Percentiles rank a stretch among this genome's conserved stretches.
Evolutionary conservation across 2,113 vertebrate species (phyloP).

Genomic region (Dunckerocampus dactyliophorus): DNA sequence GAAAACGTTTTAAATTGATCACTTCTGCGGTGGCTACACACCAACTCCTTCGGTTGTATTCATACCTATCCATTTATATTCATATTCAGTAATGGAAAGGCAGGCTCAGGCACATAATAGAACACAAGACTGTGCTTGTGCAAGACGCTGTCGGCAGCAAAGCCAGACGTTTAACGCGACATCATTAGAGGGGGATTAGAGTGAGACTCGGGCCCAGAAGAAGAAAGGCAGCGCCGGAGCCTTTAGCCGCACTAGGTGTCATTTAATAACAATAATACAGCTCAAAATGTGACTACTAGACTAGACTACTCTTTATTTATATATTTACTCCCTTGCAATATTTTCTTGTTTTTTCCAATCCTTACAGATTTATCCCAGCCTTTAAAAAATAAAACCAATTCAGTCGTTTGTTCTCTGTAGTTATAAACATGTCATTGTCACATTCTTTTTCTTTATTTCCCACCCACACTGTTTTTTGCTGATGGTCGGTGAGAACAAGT

Average conservation of each 20-base stretch:
- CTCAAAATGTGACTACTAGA: conserved; percentile 48
- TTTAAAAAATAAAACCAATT: conserved; percentile 41
- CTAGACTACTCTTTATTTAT: conserved; percentile 47
- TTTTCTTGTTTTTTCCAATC: conserved; percentile 11
- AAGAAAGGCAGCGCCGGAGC: conserved; percentile 41
- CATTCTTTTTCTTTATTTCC: conserved; percentile 7
- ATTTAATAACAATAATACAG: conserved; percentile 39
- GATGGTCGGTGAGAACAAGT: conserved; percentile 9
- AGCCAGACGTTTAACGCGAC: conserved; percentile 48
- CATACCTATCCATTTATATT: conserved; percentile 5
- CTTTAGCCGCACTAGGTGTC: conserved; percentile 58
- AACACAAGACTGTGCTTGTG: conserved; percentile 43
- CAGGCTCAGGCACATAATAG: conserved; percentile 37
- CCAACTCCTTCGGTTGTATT: conserved; percentile 1
- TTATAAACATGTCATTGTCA: conserved; percentile 53
- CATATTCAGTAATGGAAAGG: conserved; percentile 12
- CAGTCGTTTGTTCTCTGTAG: conserved; percentile 53
- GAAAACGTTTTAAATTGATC: background rate
- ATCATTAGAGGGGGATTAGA: conserved; percentile 60
- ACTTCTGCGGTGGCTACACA: background rate
- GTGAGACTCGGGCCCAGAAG: conserved; percentile 35
- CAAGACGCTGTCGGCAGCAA: conserved; percentile 23
- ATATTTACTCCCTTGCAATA: conserved; percentile 29
- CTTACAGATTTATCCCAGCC: conserved; percentile 23
- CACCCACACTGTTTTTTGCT: conserved; percentile 1